Base-by-base conservation (phyloP, 1,140 invertebrate species). In the Drosophila oshimai region DNA sequence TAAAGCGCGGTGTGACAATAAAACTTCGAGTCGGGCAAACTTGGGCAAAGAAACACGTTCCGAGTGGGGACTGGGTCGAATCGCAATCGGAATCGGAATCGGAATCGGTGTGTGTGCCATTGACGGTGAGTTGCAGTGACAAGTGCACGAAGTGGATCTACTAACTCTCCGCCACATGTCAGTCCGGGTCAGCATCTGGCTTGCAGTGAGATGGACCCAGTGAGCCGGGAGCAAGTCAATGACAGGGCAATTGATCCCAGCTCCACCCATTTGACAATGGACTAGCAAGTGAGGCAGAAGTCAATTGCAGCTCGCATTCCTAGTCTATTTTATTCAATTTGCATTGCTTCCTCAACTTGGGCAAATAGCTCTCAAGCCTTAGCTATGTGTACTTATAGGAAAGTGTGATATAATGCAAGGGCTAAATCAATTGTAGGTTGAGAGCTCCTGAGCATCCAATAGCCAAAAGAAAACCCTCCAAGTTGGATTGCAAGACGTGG, bases 101-200 rank as follows among this genome's bases (percentile, higher is more conserved):
- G 18, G 26, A 49, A 28, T 28, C 22, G 18, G 18, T 4, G n/a
- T n/a, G n/a, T 15, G 22, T 20, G 12, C 29, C 47, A 46, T 33
- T 81, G 77, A 81, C 41, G 53, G n/a, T 77, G 61, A 83, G 60
- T 37, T 45, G 68, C 41, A 42, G 31, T 81, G 77, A 81, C 77
- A 81, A 81, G 58, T 81, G 77, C 76, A 22, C 68, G 6, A 54
- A 36, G 55, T 42, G 37, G 50, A 44, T n/a, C 29, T 57, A 15
- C 28, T 51, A 17, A 12, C 34, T 29, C 28, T 34, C 17, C 26
- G 34, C 26, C 46, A 46, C 9, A 33, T 24, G 29, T 24, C 39
- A 46, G n/a, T 28, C 17, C 15, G 37, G 31, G 47, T 53, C 18
- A 57, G 47, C 37, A 20, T 5, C 10, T 34, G 39, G 24, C 24